Base-by-base conservation (phyloP, 2,113 vertebrate genomes). In the Vanacampus margaritifer region DNA sequence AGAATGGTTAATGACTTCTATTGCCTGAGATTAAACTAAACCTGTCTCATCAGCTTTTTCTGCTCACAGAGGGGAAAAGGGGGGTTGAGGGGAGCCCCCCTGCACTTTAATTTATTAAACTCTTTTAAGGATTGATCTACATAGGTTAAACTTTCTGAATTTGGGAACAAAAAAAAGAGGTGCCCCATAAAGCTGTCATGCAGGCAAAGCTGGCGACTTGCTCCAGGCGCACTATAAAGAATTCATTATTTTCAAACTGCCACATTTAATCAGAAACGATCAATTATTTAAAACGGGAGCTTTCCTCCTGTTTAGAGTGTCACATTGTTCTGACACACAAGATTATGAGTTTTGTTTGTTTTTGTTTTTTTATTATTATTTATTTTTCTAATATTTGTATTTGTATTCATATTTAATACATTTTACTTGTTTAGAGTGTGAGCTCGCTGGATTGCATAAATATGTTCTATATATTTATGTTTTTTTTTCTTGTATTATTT, bases 1-100 rank as follows among this genome's bases (percentile, higher is more conserved):
- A 98, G 97, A 98, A 98, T 98, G 96, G 95, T 97, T 99, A 99
- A 99, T 99, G 96, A 99, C 97, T 99, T 98, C 96, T 98, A 98
- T 98, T 98, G 96, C 97, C 96, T 98, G 95, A 99, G 96, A 99
- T 99, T 98, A 99, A 98, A 98, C 96, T 97, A 98, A 99, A 99
- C 96, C 97, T 99, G 97, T 99, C 97, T 99, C 96, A 98, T 99
- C 96, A 98, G 96, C 96, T 98, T 96, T 98, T 99, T 98, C 94
- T 97, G 95, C 95, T 93, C 94, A 48, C 82, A 75, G 88, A 91
- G 83, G 82, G 83, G 88, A 86, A 84, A 57, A 23, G 26, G 16
- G 54, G 28, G 54, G 54, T 41, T 41, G 43, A 45, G 12, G 23
- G 23, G 14, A 74, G 77, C 93, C 94, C 95, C 94, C 92, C 94